These are phyloP conservation scores for Crotalus horridus DNA, from an alignment of 2,113 vertebrate species.

Conservation along the genomic window DNA sequence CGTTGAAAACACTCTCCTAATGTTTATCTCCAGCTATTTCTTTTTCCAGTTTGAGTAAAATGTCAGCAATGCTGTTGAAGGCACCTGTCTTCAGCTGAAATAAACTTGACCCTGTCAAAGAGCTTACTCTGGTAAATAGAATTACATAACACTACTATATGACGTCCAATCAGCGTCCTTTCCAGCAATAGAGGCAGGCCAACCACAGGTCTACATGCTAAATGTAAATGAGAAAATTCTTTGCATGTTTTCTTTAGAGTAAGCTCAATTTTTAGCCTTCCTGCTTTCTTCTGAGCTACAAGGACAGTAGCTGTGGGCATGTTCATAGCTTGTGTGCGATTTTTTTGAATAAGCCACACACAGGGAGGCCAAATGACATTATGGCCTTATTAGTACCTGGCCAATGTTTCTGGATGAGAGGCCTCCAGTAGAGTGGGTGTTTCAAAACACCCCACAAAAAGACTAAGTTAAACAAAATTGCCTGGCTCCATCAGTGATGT, in stretches of 20 bases:
- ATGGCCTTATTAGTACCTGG: no score
- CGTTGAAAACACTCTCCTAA: background rate
- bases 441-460: no score
- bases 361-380: no score
- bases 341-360: no score
- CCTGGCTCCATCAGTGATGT: no score
- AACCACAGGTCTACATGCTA: background rate
- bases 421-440: no score
- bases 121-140: background rate
- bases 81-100: background rate
- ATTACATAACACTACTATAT: no score
- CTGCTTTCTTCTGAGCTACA: background rate
- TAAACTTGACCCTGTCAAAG: background rate
- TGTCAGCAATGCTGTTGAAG: background rate
- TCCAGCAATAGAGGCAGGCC: background rate
- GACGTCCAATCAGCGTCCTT: background rate
- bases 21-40: background rate
- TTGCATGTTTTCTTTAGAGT: background rate
- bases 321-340: no score
- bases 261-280: background rate
- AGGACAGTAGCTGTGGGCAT: no score
- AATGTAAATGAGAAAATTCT: background rate
- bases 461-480: no score
- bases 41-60: background rate
- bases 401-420: no score